Evolutionary conservation across 2,888 invertebrate genomes (phyloP), one percentile per base, ranked within the genome.

Genomic region (Heliconius hortense): DNA sequence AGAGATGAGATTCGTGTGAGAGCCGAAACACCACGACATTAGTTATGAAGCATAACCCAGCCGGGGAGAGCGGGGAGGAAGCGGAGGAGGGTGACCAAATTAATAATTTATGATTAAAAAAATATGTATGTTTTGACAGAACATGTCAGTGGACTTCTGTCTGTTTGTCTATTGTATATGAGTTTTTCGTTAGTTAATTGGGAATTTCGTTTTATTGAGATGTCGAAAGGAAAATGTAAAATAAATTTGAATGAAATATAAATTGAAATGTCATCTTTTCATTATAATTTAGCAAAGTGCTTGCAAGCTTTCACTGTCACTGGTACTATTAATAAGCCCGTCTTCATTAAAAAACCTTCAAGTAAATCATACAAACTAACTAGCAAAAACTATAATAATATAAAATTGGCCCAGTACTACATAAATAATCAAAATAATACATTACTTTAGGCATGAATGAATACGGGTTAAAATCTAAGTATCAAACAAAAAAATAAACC

Each of bases 11-110:
- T 82, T 82, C 81, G 84, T 84, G 84, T 84, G 82, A 88, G 88
- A 85, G 89, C 88, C 89, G 83, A 88, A 89, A 90, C 86, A 89
- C 89, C 90, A 87, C 84, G 86, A 88, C 85, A 85, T 88, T 85
- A 87, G 87, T 90, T 87, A 90, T 90, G 89, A 90, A 92, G 91
- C 90, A 82, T 86, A 88, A 88, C 89, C 91, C 91, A 87, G 85
- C 84, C 87, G 87, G 84, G 85, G 85, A 84, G 64, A 75, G 71
- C 59, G 84, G 87, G 85, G 86, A 83, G 82, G 87, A 89, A 89
- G 89, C 84, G 84, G 82, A 80, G 80, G 82, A 82, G 84, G 56
- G 56, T 69, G 15, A 56, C 31, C 69, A 69, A 69, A 69, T 69
- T 69, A 69, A 56, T 69, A 48, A 69, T 69, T 69, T 56, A 13